Evolutionary conservation across 2,797 vertebrate genomes (phyloP).

Genomic region (Myotis daubentonii): DNA sequence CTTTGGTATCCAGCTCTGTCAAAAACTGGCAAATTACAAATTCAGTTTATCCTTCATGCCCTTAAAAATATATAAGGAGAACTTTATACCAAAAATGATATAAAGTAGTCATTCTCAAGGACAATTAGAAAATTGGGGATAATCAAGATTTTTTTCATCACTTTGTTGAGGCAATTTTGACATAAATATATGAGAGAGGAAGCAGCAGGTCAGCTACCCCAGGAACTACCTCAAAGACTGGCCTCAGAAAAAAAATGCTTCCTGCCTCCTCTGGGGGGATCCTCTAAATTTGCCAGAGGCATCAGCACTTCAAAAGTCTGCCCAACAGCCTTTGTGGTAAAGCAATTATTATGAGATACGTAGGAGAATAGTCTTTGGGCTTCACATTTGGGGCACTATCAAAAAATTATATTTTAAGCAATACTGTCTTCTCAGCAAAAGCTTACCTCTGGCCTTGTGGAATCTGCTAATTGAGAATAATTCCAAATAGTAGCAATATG

Average conservation of each 20-base stretch:
- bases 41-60: background rate
- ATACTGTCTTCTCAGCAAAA: background rate
- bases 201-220: background rate
- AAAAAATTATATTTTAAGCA: background rate
- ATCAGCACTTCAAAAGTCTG: background rate
- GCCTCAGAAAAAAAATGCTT: background rate
- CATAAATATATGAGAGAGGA: background rate
- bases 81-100: background rate
- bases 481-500: background rate
- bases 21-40: background rate
- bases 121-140: background rate
- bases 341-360: background rate
- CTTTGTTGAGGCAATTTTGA: background rate
- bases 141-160: background rate
- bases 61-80: background rate
- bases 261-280: background rate
- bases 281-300: background rate
- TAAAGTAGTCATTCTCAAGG: background rate
- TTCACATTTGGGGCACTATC: background rate
- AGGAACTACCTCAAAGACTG: background rate
- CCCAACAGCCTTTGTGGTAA: background rate
- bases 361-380: background rate
- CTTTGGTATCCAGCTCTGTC: background rate
- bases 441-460: background rate
- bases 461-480: background rate